Conservation (phyloP, 2,888 invertebrate genomes). For the Rhyacophila evoluta region DNA sequence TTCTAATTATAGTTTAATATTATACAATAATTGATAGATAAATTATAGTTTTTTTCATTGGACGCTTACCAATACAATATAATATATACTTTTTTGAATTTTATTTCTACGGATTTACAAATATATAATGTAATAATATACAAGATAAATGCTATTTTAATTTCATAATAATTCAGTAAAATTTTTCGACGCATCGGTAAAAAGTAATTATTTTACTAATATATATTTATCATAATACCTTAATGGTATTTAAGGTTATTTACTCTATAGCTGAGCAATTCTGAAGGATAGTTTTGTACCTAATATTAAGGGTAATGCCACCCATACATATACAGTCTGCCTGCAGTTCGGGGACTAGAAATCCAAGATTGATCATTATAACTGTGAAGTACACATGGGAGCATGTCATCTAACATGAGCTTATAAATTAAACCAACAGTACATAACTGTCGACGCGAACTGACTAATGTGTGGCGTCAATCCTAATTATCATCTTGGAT, state of each 20-base stretch:
- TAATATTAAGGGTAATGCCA: background rate
- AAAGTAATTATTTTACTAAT: conserved; percentile 16
- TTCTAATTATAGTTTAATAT: background rate
- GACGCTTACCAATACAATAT: background rate
- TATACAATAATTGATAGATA: conserved; percentile 5
- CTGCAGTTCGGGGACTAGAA: too few relatives aligned
- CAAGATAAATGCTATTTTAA: background rate
- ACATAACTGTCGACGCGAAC: too few relatives aligned
- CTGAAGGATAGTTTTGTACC: background rate
- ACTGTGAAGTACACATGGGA: too few relatives aligned
- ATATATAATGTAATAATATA: background rate
- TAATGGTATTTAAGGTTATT: background rate
- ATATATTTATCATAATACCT: background rate
- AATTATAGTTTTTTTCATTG: background rate
- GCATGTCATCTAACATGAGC: too few relatives aligned
- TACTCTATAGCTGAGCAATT: background rate
- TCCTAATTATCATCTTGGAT: too few relatives aligned
- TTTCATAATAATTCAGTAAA: conserved; percentile 4
- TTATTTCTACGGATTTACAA: background rate
- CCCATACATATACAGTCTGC: too few relatives aligned
- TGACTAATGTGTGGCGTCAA: too few relatives aligned
- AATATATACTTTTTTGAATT: background rate
- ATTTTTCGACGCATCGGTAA: background rate
- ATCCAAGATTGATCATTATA: too few relatives aligned
- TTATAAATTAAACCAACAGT: too few relatives aligned